Base-by-base conservation (phyloP, 2,797 vertebrate genomes). In the Aratinga solstitialis region DNA sequence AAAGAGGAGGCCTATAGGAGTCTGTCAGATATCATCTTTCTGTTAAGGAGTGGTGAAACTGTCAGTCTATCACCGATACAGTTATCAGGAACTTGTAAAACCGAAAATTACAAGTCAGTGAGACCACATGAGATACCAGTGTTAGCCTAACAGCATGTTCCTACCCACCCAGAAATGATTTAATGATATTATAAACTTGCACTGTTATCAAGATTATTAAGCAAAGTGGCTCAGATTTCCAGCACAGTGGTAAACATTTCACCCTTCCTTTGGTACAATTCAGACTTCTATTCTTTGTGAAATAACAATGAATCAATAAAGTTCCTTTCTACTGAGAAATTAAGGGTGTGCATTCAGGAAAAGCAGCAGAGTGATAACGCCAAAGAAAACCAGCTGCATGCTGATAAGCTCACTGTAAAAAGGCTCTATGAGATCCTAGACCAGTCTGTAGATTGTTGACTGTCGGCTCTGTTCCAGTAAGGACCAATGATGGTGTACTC, bases 211-310 rank as follows among this genome's bases (percentile, higher is more conserved):
- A 86, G 67, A 87, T 61, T 87, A 71, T 36, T 79, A 90, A 76
- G 72, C 77, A 92, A 95, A 92, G 77, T 22, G 65, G 63, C 65
- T 88, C 62, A 71, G 59, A 71, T 91, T 95, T 94, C 83, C 85
- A 95, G 83, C 45, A 89, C 67, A 12, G 23, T 7, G 32, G 82
- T 96, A 97, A 96, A 97, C 84, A 92, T 87, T 91, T 96, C 94
- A 94, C 94, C 96, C 96, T 96, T 96, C 95, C 94, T 94, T 96
- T 78, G 62, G 87, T 97, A 96, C 94, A 91, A 75, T 62, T 83
- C 68, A 85, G 68, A 74, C 66, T 91, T 89, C 87, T 93, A 81
- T 93, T 96, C 91, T 96, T 95, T 85, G 68, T 87, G 82, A 85
- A 96, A 96, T 91, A 97, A 96, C 80, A 97, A 96, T 40, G 66